These are phyloP conservation scores for Triops longicaudatus DNA, from an alignment of 1,140 invertebrate genomes.

Conservation along the genomic window DNA sequence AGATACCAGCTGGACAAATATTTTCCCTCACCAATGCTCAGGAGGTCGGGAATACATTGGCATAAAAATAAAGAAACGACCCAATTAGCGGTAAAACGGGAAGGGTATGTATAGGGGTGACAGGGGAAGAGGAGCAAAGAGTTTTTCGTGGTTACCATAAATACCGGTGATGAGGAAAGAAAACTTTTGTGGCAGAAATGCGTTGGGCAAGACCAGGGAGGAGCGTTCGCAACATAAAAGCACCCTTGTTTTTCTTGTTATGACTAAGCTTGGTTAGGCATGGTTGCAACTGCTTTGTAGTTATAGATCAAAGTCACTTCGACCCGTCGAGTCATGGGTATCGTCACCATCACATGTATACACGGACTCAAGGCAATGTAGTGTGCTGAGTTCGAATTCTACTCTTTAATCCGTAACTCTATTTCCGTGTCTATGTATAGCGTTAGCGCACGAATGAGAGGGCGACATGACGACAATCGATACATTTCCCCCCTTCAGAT, in stretches of 20 bases:
- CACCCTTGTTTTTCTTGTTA: constrained; percentile 2
- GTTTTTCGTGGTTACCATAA: background rate
- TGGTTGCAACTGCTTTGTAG: background rate
- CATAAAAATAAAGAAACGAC: background rate
- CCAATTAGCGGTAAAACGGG: background rate
- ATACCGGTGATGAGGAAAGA: background rate
- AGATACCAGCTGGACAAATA: background rate
- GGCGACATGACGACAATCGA: constrained; percentile 5
- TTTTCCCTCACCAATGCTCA: background rate
- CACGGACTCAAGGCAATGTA: background rate
- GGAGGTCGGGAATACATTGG: background rate
- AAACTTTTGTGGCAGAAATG: background rate
- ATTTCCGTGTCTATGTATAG: background rate
- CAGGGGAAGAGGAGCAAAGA: too few relatives aligned
- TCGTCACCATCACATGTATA: background rate
- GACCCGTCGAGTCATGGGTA: background rate
- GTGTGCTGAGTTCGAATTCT: background rate
- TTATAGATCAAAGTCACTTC: background rate
- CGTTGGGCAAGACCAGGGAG: background rate
- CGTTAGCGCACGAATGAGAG: background rate
- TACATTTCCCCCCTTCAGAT: background rate
- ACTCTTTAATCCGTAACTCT: constrained; percentile 1
- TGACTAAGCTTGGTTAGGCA: background rate
- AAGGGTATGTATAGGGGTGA: too few relatives aligned
- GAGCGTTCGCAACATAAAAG: background rate